Base-by-base conservation (phyloP, 2,888 invertebrate genomes). In the Orchesellides sinensis region DNA sequence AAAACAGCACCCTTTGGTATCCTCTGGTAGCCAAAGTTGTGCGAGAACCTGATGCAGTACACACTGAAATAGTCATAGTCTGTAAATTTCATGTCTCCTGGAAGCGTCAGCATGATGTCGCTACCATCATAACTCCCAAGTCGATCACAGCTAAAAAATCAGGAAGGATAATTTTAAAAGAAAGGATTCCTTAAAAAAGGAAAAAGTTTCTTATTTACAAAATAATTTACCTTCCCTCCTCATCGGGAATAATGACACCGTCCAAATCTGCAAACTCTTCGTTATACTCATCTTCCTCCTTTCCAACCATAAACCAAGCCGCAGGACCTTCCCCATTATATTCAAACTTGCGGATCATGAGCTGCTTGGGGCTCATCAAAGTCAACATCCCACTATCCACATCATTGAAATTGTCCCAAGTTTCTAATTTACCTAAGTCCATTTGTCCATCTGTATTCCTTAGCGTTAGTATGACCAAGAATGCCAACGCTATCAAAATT, bases 31-130 rank as follows among this genome's bases (percentile, higher is more conserved):
- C 97, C 97, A 89, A 97, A 97, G 91, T 97, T 97, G 89, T 97
- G 96, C 5, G 94, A 91, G 90, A 95, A 96, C 89, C 94, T 93
- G n/a, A 96, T 95, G 89, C 97, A 97, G 96, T 96, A 97, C 0
- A 97, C 94, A 0, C 96, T 93, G 29, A 97, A 92, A 96, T 96
- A 97, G 90, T 96, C 96, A 88, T 97, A 95, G 90, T 96, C 96
- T 90, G 96, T 95, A 0, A 96, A 95, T 0, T 96, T 96, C 87
- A 96, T 90, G 88, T 93, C 93, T 54, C 94, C 95, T 0, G 97
- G 97, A 65, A 97, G 91, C 89, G 96, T 95, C 86, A 97, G 94
- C 91, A 96, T 96, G 75, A 97, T 95, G 90, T 96, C 96, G 89
- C 96, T 96, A 2, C 96, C 96, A 89, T 95, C 95, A 91, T 97